A percentile compares a stretch with the other conserved stretches of the same genome.
Evolutionary conservation across 2,888 invertebrate genomes (phyloP).

Genomic region (Ctenicera cuprea): DNA sequence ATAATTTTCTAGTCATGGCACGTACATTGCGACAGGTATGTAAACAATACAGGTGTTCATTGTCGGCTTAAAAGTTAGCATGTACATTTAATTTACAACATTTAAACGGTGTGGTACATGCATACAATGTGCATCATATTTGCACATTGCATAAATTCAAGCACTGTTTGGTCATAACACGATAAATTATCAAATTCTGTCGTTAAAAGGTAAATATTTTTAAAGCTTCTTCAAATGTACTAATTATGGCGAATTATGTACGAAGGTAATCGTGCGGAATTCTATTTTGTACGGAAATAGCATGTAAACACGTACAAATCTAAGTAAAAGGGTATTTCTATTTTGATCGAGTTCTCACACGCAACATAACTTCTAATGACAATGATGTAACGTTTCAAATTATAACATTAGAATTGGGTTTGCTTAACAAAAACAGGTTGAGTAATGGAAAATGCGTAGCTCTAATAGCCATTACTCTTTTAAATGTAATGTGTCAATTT

Average conservation of each 20-base stretch:
- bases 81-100: conserved; percentile 39
- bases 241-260: no score
- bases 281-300: conserved; percentile 9
- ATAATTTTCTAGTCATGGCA: conserved; percentile 22
- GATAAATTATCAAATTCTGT: no score
- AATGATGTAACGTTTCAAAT: conserved; percentile 19
- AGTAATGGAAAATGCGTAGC: background rate
- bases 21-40: conserved; percentile 32
- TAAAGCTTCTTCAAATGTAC: no score
- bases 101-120: conserved; percentile 9
- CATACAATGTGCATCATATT: conserved; percentile 5
- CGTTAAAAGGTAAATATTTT: no score
- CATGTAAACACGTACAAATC: conserved; percentile 28
- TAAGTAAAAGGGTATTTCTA: conserved; percentile 25
- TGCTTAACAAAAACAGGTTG: conserved; percentile 5
- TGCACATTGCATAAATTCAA: background rate
- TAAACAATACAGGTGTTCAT: conserved; percentile 49
- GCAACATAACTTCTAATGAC: conserved; percentile 15
- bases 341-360: conserved; percentile 12
- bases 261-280: no score
- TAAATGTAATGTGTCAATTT: conserved; percentile 16
- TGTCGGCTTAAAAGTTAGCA: conserved; percentile 37
- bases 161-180: no score
- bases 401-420: background rate
- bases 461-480: background rate